Percentiles rank a stretch among this genome's conserved stretches.
Conservation (phyloP, 2,888 invertebrate species). For the Globia sparganii region DNA sequence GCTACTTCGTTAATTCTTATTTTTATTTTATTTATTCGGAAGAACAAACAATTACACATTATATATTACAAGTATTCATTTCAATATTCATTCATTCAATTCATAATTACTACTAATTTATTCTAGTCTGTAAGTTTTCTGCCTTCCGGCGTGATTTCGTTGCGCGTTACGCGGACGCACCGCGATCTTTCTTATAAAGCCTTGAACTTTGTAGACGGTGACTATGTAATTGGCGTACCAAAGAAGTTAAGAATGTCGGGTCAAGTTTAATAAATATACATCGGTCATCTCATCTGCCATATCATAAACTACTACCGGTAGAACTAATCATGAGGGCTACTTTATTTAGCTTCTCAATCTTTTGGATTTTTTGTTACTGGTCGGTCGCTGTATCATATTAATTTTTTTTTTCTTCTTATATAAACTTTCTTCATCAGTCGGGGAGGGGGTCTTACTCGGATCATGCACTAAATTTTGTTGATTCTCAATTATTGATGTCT, state of each 20-base stretch:
- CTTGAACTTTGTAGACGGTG: constrained; percentile 52
- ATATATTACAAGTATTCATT: too few species aligned
- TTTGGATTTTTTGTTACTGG: not conserved
- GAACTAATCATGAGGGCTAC: not conserved
- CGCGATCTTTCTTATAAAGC: constrained; percentile 39
- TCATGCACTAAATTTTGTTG: not conserved
- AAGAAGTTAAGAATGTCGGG: constrained; percentile 36
- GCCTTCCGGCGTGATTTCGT: constrained; percentile 24
- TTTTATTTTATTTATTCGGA: too few species aligned
- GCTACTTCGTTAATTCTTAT: not conserved
- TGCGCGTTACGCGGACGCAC: constrained; percentile 31
- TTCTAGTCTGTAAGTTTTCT: not conserved
- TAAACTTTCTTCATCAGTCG: not conserved
- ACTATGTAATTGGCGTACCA: constrained; percentile 31
- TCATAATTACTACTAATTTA: not conserved
- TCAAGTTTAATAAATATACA: constrained; percentile 30
- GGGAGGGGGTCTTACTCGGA: not conserved
- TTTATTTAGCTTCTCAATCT: not conserved
- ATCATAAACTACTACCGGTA: not conserved
- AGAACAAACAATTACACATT: too few species aligned
- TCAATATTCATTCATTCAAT: too few species aligned
- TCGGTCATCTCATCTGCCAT: not conserved
- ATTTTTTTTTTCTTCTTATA: not conserved
- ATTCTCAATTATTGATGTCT: not conserved
- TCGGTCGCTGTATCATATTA: not conserved